Percentiles rank a stretch among this genome's conserved stretches.
phyloP scores from a whole-genome alignment of 1,140 invertebrate species.

The Caenorhabditis brenneri region DNA sequence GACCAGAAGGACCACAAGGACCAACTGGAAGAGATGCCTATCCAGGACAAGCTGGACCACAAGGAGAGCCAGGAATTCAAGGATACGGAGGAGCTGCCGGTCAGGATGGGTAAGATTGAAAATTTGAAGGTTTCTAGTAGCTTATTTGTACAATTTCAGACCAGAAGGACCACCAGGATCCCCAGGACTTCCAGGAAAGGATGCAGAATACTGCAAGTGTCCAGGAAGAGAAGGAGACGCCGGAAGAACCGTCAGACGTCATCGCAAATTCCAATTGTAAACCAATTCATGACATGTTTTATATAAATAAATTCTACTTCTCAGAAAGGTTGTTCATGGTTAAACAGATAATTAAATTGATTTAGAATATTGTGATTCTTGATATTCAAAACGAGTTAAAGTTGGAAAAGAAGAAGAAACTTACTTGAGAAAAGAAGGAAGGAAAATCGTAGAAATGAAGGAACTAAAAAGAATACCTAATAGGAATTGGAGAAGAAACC shows the following conservation, averaged over 20 bases:
- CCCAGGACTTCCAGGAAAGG: slow-evolving; percentile 49
- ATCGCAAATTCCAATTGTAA: slow-evolving; percentile 36
- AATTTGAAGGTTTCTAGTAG: not conserved
- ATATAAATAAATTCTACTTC: slow-evolving; percentile 2
- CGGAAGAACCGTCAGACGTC: slow-evolving; percentile 40
- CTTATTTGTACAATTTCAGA: not conserved
- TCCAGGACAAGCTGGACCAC: slow-evolving; percentile 57
- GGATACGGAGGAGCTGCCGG: slow-evolving; percentile 59
- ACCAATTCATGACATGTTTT: not conserved
- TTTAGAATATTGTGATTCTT: not conserved
- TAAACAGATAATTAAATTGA: not conserved
- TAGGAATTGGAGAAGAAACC: not conserved
- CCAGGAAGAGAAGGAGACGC: slow-evolving; percentile 51
- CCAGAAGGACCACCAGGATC: slow-evolving; percentile 28
- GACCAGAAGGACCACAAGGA: slow-evolving; percentile 54
- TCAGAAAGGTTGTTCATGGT: not conserved
- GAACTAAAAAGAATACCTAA: not conserved
- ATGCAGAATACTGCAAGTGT: slow-evolving; percentile 58
- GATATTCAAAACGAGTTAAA: not conserved
- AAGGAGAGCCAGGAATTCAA: slow-evolving; percentile 55
- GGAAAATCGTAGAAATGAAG: not conserved
- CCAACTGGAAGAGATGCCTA: slow-evolving; percentile 56
- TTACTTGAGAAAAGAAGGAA: not conserved
- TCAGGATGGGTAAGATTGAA: slow-evolving; percentile 55
- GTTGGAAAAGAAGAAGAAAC: not conserved